Evolutionary conservation across 1,140 invertebrate species (phyloP), one percentile per base, ranked within the genome.

Genomic region (Achroia grisella): DNA sequence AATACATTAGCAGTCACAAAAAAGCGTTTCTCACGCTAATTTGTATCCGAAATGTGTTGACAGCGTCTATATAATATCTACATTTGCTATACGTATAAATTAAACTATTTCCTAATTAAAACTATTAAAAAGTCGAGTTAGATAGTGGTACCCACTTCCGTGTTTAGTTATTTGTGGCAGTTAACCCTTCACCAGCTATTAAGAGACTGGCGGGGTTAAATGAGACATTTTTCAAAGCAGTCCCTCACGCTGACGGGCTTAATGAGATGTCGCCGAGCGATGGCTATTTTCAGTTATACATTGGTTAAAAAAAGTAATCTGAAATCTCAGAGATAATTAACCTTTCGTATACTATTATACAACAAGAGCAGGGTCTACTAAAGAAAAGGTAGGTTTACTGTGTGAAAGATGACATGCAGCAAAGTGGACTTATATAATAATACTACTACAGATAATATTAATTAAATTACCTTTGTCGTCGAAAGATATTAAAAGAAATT

Each of bases 71-170:
- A n/a, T n/a, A n/a, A n/a, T n/a, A n/a, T 32, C 29, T 52, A 34
- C 40, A 42, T 57, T 61, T 54, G 56, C 65, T 63, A 47, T 57
- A 70, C 52, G 44, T 58, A 69, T 69, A 74, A 72, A 75, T 79
- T 84, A 79, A 82, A 77, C 73, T 73, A 71, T 82, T 84, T 82
- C 76, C 74, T 82, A 82, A 82, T 84, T 84, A 77, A 81, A 80
- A 79, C 73, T 73, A 79, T 79, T 78, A 72, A 74, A 74, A 75
- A 81, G 62, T 60, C 39, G 48, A 59, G 50, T 65, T 49, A 55
- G 62, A 52, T 58, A 64, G 56, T 48, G 64, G 58, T 63, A 56
- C 63, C 63, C 61, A 72, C 76, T 84, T 82, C 80, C 78, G 78
- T 48, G 62, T 72, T 64, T 23, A 48, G 71, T 67, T 84, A 84